These are phyloP conservation scores for Miichthys miiuy DNA, from an alignment of 2,797 vertebrate species.

Conservation along the genomic window DNA sequence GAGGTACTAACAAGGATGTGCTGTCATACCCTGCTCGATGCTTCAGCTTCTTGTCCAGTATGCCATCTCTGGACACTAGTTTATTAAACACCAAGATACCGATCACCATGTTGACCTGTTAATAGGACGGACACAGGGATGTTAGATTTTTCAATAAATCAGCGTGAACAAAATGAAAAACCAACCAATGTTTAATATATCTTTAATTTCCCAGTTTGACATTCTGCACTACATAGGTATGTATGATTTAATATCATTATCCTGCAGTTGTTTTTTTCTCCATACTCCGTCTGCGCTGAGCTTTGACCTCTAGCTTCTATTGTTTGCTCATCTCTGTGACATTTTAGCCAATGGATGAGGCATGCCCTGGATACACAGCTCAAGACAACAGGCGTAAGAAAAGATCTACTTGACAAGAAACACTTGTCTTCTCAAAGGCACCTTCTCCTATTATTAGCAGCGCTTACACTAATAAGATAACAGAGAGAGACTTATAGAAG, in stretches of 20 bases:
- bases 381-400: constrained; percentile 61
- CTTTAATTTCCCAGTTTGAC: constrained; percentile 29
- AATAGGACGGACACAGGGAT: constrained; percentile 29
- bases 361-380: constrained; percentile 58
- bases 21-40: constrained; percentile 97
- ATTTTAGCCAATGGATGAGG: constrained; percentile 71
- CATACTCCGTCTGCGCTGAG: constrained; percentile 40
- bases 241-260: constrained; percentile 50
- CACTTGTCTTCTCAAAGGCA: constrained; percentile 73
- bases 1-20: constrained; percentile 83
- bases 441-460: constrained; percentile 70
- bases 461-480: constrained; percentile 26
- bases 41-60: constrained; percentile 99
- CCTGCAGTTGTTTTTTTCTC: neutral
- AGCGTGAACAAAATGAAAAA: neutral
- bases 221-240: constrained; percentile 7
- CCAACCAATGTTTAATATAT: constrained; percentile 12
- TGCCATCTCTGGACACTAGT: constrained; percentile 99
- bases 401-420: constrained; percentile 68
- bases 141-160: constrained; percentile 24
- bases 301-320: constrained; percentile 69
- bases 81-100: constrained; percentile 99
- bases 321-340: constrained; percentile 71
- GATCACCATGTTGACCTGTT: constrained; percentile 99
- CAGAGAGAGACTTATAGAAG: constrained; percentile 33